These are phyloP conservation scores for Takifugu bimaculatus DNA, from an alignment of 2,113 vertebrate species.

Conservation along the genomic window DNA sequence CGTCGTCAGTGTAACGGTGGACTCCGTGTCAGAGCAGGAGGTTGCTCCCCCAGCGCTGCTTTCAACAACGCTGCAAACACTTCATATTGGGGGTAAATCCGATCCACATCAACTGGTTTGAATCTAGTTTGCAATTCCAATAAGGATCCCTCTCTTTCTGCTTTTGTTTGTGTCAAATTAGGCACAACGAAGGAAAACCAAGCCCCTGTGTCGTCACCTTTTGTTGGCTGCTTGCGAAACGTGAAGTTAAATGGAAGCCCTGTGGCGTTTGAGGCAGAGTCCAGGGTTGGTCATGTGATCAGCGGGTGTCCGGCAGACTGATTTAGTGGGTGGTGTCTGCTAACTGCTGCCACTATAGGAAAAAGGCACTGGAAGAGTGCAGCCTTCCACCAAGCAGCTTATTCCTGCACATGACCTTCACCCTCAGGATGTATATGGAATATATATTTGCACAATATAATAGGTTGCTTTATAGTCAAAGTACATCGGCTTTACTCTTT, in stretches of 20 bases:
- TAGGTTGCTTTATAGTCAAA: too few species aligned
- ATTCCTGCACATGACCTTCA: too few species aligned
- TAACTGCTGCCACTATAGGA: too few species aligned
- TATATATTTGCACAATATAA: too few species aligned
- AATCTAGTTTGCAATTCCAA: not conserved
- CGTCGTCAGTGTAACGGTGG: constrained; percentile 71
- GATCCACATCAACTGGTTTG: not conserved
- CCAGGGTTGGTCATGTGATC: constrained; percentile 72
- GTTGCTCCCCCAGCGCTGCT: constrained; percentile 1
- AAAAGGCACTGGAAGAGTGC: too few species aligned
- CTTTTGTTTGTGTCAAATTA: constrained; percentile 8
- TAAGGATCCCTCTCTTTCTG: not conserved
- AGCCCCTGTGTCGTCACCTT: constrained; percentile 67
- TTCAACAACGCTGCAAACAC: constrained; percentile 30
- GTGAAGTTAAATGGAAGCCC: constrained; percentile 70
- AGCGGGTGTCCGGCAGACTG: constrained; percentile 71
- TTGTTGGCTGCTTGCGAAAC: constrained; percentile 77
- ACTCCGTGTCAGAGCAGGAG: constrained; percentile 56
- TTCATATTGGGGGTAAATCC: constrained; percentile 80
- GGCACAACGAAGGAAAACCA: constrained; percentile 2
- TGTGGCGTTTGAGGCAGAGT: constrained; percentile 58
- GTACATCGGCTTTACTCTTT: too few species aligned
- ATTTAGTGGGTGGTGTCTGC: not conserved
- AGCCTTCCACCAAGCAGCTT: too few species aligned
- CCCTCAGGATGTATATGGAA: too few species aligned